Evolutionary conservation across 2,797 vertebrate species (phyloP), one percentile per base, ranked within the genome.

Genomic region (Corythornis leucogaster): DNA sequence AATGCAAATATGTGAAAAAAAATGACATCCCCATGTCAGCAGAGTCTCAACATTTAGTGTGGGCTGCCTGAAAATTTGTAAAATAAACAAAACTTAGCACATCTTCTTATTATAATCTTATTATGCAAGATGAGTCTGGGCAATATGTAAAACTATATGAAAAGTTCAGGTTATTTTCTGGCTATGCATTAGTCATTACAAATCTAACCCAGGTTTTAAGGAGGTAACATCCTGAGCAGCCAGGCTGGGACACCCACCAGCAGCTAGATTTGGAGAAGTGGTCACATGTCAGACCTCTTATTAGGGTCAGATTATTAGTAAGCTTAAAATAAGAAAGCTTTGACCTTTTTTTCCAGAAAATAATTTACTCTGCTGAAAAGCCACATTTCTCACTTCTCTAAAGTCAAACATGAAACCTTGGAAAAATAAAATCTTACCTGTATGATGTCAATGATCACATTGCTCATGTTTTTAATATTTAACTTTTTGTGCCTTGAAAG

Each of bases 31-130:
- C 71, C 18, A n/a, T 76, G 69, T 75, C 67, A 87, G 40, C 48
- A 54, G n/a, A 38, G 45, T 63, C 79, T 62, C 48, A 83, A 71
- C 87, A 92, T 67, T 66, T n/a, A 89, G 62, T 8, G 55, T 90
- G 51, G 93, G 88, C 20, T 85, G 55, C 25, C 46, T 86, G 68
- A 84, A 92, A 88, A 80, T 40, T 45, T 40, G n/a, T 77, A 71
- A 33, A 86, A 87, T 51, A 87, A 92, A 80, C 85, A 93, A 92
- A 92, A 87, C 19, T 55, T 7, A 87, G 31, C 31, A 80, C 30
- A 63, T 6, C 18, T 45, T 68, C 68, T 82, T 64, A 53, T 71
- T 66, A 80, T 48, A 71, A 87, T 59, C 22, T 83, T 66, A 75
- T n/a, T 71, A 85, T 6, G 15, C 78, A 75, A 80, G 55, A 55